Percentiles rank a stretch among this genome's conserved stretches.
phyloP scores from a whole-genome alignment of 2,113 vertebrate genomes.

The Phylloscopus trochilus region DNA sequence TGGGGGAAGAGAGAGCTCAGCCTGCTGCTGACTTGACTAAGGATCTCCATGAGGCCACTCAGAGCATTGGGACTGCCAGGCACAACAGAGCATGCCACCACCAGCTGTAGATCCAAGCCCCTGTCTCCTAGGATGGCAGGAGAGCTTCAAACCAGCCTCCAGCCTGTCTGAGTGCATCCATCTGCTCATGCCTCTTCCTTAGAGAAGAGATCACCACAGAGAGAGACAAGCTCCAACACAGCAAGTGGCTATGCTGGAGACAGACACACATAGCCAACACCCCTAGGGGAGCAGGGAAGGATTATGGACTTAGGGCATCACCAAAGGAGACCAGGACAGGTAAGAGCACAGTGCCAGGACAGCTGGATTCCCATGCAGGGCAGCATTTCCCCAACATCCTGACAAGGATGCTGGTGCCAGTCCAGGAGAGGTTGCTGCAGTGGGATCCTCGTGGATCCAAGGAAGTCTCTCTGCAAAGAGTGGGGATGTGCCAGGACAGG shows the following conservation, averaged over 20 bases:
- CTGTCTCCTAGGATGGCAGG: not conserved
- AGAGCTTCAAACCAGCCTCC: not conserved
- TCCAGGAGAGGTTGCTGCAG: not conserved
- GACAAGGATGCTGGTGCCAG: not conserved
- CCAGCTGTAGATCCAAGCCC: not conserved
- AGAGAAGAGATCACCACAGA: not conserved
- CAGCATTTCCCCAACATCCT: not conserved
- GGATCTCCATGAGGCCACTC: not conserved
- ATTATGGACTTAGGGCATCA: not conserved
- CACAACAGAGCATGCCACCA: not conserved
- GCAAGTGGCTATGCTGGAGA: not conserved
- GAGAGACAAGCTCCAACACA: not conserved
- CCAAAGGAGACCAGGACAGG: not conserved
- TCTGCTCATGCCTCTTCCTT: not conserved
- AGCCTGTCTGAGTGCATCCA: not conserved
- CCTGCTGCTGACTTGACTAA: not conserved
- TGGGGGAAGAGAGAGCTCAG: not conserved
- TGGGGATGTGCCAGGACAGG: not conserved
- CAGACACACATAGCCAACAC: not conserved
- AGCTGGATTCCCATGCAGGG: not conserved
- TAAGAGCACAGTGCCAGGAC: not conserved
- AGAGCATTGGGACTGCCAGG: not conserved
- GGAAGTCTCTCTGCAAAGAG: not conserved
- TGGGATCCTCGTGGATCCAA: not conserved
- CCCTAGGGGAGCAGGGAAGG: not conserved